Base-by-base conservation (phyloP, 2,113 vertebrate genomes). In the Psilopsiagon aurifrons region DNA sequence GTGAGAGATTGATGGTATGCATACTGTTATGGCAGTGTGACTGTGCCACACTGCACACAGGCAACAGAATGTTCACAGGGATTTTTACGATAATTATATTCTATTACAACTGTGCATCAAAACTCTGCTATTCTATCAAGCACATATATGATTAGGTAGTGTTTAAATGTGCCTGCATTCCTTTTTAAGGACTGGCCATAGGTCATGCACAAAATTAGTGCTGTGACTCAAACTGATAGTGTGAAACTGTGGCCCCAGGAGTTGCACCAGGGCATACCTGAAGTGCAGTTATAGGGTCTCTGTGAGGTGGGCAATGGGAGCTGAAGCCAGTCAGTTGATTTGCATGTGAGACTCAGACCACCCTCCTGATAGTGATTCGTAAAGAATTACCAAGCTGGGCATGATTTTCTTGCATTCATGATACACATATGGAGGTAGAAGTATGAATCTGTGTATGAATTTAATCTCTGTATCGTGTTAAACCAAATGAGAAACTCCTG, bases 201-300 rank as follows among this genome's bases (percentile, higher is more conserved):
- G 44, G 44, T 35, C 54, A 39, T 17, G 19, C 12, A 17, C 13
- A 27, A 41, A 62, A 81, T 18, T 5, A 43, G 39, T 47, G 22
- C 29, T 18, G 6, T 33, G 52, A 31, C 44, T 25, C 1, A 6
- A 71, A 60, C 35, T 0, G 0, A 28, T 1, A 1, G 24, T 7
- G n/a, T 39, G 59, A 66, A 44, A 20, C 20, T 0, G 0, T 1
- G 6, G 37, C 11, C 33, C 12, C 14, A 15, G 37, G 51, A 46
- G 43, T 18, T 37, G 43, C 6, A 19, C 17, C 29, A 1, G 1
- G 10, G 47, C 71, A 59, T 17, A 22, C 11, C 64, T 6, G 12
- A 55, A 68, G 51, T 1, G 2, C 1, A n/a, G 10, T 35, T 29
- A 33, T 2, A 37, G 24, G 7, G 63, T 37, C 29, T 24, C 47